Conservation (phyloP, 2,797 vertebrate genomes). For the Urocyon cinereoargenteus region DNA sequence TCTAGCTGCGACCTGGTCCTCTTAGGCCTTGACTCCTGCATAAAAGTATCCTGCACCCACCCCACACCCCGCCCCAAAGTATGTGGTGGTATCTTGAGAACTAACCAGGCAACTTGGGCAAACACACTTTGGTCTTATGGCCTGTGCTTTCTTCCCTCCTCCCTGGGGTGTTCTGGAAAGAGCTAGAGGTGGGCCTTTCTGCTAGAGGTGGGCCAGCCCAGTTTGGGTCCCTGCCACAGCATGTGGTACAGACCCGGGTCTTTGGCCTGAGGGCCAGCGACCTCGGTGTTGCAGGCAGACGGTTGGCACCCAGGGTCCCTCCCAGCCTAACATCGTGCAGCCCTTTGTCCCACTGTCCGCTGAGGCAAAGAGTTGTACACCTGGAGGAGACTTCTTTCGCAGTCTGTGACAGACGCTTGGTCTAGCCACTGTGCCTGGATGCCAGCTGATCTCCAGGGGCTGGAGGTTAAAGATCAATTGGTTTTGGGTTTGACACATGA, state of each 20-base stretch:
- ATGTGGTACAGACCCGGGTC: too few relatives aligned
- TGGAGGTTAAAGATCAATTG: neutral
- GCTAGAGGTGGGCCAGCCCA: neutral
- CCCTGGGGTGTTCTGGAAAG: neutral
- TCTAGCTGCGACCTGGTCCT: neutral
- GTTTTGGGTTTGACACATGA: neutral
- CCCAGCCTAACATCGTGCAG: neutral
- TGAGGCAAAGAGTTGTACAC: neutral
- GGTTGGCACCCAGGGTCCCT: neutral
- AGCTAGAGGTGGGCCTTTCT: neutral
- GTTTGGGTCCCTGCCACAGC: neutral
- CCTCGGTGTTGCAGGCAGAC: neutral
- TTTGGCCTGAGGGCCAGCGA: neutral
- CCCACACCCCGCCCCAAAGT: rapidly evolving
- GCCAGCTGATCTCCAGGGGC: neutral
- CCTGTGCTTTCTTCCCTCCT: neutral
- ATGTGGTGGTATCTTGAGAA: neutral
- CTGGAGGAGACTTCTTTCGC: neutral
- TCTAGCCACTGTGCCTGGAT: neutral
- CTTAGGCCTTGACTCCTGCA: slow-evolving; percentile 12
- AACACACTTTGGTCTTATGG: neutral
- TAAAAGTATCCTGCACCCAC: neutral
- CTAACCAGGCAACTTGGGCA: neutral
- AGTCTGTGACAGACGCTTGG: neutral
- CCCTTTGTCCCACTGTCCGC: neutral